These are phyloP conservation scores for Brienomyrus brachyistius DNA, from an alignment of 2,113 vertebrate species.

Conservation along the genomic window DNA sequence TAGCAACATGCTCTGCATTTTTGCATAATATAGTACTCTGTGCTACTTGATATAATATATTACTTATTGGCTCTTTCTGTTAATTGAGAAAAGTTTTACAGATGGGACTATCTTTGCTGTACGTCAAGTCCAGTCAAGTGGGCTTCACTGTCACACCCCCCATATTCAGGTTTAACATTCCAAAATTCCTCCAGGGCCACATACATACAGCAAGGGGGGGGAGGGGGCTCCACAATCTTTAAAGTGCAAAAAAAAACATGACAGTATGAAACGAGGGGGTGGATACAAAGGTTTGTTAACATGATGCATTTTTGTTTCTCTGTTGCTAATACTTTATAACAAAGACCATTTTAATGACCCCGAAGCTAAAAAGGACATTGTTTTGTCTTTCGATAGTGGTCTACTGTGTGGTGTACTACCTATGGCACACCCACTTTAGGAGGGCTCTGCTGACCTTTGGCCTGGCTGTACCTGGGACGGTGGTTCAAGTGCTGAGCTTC, in stretches of 20 bases:
- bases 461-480: conserved; percentile 56
- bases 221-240: neutral
- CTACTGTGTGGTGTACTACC: conserved; percentile 58
- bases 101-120: neutral
- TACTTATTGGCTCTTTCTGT: neutral
- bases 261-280: neutral
- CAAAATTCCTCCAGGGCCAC: neutral
- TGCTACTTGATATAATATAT: neutral
- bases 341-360: neutral
- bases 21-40: neutral
- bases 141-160: neutral
- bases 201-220: neutral
- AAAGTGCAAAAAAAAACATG: neutral
- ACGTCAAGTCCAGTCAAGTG: neutral
- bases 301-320: neutral
- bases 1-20: neutral
- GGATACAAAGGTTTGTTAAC: neutral
- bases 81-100: neutral
- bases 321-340: neutral
- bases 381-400: conserved; percentile 54
- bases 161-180: neutral
- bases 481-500: conserved; percentile 69
- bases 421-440: conserved; percentile 52
- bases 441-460: conserved; percentile 60
- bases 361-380: neutral